phyloP scores from a whole-genome alignment of 2,113 vertebrate species.

The Anthoscopus minutus region DNA sequence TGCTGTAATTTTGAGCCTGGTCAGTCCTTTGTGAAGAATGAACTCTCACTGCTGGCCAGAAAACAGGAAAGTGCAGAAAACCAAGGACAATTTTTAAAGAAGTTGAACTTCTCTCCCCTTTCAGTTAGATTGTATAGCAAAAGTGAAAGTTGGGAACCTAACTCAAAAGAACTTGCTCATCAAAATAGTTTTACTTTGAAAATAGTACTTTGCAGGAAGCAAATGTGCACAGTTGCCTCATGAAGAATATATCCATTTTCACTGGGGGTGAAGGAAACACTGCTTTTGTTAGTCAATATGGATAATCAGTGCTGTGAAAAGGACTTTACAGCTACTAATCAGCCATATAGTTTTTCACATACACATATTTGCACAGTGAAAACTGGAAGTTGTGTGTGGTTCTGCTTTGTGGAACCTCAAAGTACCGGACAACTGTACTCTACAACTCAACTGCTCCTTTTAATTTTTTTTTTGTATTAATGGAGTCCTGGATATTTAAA shows the following conservation, averaged over 20 bases:
- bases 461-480: not conserved
- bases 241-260: not conserved
- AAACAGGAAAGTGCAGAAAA: not conserved
- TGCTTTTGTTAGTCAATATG: not conserved
- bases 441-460: not conserved
- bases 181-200: not conserved
- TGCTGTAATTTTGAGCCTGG: not conserved
- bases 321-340: not conserved
- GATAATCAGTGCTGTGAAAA: not conserved
- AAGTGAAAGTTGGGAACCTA: slow-evolving; percentile 9
- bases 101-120: not conserved
- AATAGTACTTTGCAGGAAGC: not conserved
- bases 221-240: not conserved
- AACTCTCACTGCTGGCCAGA: not conserved
- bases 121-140: not conserved
- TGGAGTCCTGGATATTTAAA: not conserved
- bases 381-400: not conserved
- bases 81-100: not conserved
- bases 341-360: not conserved
- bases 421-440: not conserved
- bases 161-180: not conserved
- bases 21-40: not conserved
- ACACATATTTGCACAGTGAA: not conserved
- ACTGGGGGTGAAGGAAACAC: not conserved
- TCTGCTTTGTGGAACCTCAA: not conserved